Conservation (phyloP, 2,113 vertebrate genomes). For the Passer montanus region DNA sequence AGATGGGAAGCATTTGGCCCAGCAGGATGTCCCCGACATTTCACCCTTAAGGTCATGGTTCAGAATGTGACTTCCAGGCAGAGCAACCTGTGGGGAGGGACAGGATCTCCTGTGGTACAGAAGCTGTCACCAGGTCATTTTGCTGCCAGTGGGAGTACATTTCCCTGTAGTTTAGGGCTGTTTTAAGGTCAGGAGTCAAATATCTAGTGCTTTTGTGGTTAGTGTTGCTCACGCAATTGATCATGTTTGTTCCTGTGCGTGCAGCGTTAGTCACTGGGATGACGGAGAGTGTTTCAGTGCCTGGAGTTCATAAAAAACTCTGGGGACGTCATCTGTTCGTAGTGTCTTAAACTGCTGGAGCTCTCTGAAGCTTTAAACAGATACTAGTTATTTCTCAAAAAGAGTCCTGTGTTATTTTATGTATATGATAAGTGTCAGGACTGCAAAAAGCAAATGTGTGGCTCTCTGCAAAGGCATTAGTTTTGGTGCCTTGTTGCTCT, state of each 20-base stretch:
- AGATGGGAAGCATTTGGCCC: conserved; percentile 55
- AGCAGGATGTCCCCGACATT: conserved; percentile 57
- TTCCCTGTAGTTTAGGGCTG: conserved; percentile 52
- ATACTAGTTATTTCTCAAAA: not conserved
- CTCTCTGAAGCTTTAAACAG: not conserved
- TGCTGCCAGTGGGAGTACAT: conserved; percentile 54
- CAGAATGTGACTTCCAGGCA: conserved; percentile 63
- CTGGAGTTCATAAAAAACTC: conserved; percentile 29
- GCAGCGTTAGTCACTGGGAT: not conserved
- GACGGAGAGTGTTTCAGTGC: not conserved
- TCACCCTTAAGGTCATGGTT: conserved; percentile 59
- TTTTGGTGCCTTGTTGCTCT: not conserved
- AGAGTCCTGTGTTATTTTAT: not conserved
- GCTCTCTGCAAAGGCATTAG: not conserved
- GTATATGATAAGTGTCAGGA: not conserved
- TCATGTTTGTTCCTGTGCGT: conserved; percentile 49
- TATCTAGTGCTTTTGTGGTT: conserved; percentile 60
- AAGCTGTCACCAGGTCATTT: conserved; percentile 75
- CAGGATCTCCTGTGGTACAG: conserved; percentile 61
- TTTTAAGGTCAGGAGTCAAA: conserved; percentile 69
- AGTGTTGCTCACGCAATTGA: conserved; percentile 56
- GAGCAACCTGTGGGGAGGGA: conserved; percentile 46
- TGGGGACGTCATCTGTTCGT: not conserved
- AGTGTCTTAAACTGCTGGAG: not conserved
- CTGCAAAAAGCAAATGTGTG: not conserved